These are phyloP conservation scores for Melinaea marsaeus DNA, from an alignment of 2,888 invertebrate genomes.

Conservation along the genomic window DNA sequence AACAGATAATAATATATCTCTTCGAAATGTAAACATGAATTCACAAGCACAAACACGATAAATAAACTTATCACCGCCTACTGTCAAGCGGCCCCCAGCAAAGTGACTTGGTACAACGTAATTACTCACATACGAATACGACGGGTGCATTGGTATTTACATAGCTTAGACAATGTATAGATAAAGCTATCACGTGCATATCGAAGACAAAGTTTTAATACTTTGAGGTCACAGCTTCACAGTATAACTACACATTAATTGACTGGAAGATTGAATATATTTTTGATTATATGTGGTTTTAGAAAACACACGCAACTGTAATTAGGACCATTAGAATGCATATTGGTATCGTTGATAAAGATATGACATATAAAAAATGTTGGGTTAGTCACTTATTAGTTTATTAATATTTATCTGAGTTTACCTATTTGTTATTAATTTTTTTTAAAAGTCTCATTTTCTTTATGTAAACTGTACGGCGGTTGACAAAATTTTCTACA, in stretches of 20 bases:
- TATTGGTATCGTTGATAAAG: too few relatives aligned
- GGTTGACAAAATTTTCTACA: too few relatives aligned
- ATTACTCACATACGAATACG: constrained; percentile 19
- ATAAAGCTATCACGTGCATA: constrained; percentile 1
- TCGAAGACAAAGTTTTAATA: constrained; percentile 21
- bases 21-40: background rate
- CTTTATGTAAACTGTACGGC: too few relatives aligned
- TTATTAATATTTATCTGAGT: too few relatives aligned
- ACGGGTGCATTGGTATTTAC: constrained; percentile 17
- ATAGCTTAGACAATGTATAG: constrained; percentile 3
- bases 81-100: constrained; percentile 11
- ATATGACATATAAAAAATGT: too few relatives aligned
- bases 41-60: constrained; percentile 2
- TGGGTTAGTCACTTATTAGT: too few relatives aligned
- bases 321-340: too few relatives aligned
- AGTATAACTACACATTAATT: background rate
- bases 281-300: background rate
- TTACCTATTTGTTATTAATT: too few relatives aligned
- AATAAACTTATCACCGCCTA: constrained; percentile 22
- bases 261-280: background rate
- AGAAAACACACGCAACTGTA: background rate
- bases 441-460: too few relatives aligned
- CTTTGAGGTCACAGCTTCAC: constrained; percentile 16
- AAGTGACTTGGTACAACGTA: constrained; percentile 15
- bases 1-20: background rate